Percentiles rank a stretch among this genome's conserved stretches.
Conservation (phyloP, 2,888 invertebrate species). For the Omphaloscelis lunosa region DNA sequence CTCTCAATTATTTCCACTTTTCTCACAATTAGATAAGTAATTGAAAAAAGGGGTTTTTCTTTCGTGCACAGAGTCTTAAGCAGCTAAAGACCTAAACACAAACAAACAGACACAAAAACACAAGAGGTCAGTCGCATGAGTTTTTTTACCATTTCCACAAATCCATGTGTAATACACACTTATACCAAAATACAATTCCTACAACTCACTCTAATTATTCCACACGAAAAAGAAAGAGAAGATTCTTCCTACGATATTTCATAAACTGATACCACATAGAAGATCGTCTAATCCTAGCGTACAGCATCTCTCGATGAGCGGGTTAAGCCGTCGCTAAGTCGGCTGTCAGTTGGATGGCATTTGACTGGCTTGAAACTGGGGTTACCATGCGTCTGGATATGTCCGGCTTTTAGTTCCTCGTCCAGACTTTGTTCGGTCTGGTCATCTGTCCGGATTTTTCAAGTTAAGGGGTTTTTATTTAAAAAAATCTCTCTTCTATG, state of each 20-base stretch:
- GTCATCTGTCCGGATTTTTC: neutral
- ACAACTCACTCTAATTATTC: neutral
- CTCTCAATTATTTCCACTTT: too few species aligned
- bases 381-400: too few species aligned
- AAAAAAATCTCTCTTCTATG: too few species aligned
- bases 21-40: too few species aligned
- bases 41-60: too few species aligned
- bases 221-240: too few species aligned
- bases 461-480: too few species aligned
- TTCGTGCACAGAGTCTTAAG: neutral
- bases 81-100: too few species aligned
- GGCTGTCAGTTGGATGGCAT: slow-evolving; percentile 28
- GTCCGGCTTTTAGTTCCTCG: too few species aligned
- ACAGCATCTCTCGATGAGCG: slow-evolving; percentile 22
- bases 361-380: slow-evolving; percentile 13
- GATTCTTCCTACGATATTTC: neutral
- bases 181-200: neutral
- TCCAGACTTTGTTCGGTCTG: neutral
- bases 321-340: slow-evolving; percentile 49
- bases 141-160: neutral
- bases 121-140: neutral
- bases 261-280: slow-evolving; percentile 15
- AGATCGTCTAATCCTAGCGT: slow-evolving; percentile 24
- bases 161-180: neutral
- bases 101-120: neutral